These are phyloP conservation scores for Leptatherina wallacei DNA, from an alignment of 2,797 vertebrate species.

Conservation along the genomic window DNA sequence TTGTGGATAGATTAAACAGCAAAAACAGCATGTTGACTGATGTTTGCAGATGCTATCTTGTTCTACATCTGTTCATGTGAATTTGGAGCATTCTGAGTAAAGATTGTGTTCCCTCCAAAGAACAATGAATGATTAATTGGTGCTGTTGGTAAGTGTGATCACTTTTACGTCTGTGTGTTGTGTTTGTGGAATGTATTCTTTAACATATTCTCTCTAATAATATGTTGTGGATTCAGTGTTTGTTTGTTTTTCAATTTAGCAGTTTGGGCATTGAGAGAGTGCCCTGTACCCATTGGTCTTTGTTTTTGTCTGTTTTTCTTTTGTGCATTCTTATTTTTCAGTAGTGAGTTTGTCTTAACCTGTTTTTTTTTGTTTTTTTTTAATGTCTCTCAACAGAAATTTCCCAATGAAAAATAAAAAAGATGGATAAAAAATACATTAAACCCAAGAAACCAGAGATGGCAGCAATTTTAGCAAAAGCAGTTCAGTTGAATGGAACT, in stretches of 20 bases:
- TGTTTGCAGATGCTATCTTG: constrained; percentile 40
- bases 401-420: constrained; percentile 39
- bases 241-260: constrained; percentile 24
- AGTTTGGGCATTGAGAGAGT: constrained; percentile 17
- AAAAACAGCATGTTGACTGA: constrained; percentile 36
- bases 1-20: constrained; percentile 38
- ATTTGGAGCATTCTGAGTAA: constrained; percentile 48
- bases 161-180: constrained; percentile 48
- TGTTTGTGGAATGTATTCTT: constrained; percentile 57
- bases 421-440: constrained; percentile 39
- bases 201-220: constrained; percentile 47
- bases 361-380: constrained; percentile 10
- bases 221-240: constrained; percentile 28
- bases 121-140: constrained; percentile 66
- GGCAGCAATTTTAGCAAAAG: constrained; percentile 42
- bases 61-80: constrained; percentile 43
- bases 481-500: constrained; percentile 54
- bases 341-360: constrained; percentile 20
- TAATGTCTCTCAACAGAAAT: constrained; percentile 37
- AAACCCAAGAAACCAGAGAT: constrained; percentile 45
- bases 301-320: constrained; percentile 25
- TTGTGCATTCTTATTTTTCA: constrained; percentile 27
- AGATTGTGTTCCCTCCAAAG: constrained; percentile 47
- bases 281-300: constrained; percentile 35
- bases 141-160: constrained; percentile 56